Conservation (phyloP, 2,797 vertebrate genomes). For the Gouania willdenowi region DNA sequence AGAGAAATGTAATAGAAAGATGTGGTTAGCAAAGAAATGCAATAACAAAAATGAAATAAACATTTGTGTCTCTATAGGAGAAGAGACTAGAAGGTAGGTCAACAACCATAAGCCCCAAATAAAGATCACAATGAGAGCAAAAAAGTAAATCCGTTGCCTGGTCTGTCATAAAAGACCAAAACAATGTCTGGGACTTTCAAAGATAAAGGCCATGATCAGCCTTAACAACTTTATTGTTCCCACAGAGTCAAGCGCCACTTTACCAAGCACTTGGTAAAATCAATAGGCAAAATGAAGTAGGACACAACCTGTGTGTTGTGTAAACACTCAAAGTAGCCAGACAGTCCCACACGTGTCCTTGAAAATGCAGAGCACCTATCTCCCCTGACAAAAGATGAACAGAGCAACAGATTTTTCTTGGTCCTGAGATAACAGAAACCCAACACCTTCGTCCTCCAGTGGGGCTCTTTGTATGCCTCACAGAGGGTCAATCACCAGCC, state of each 20-base stretch:
- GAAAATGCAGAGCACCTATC: constrained; percentile 45
- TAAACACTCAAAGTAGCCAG: constrained; percentile 70
- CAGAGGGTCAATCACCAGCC: constrained; percentile 72
- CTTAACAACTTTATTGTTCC: constrained; percentile 29
- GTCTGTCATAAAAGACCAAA: constrained; percentile 23
- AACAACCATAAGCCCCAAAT: constrained; percentile 22
- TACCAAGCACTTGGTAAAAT: constrained; percentile 62
- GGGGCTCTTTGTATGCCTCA: constrained; percentile 74
- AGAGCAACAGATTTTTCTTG: constrained; percentile 52
- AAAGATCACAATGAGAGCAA: constrained; percentile 37
- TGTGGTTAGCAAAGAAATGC: no score
- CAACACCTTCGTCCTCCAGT: constrained; percentile 71
- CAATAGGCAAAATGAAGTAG: constrained; percentile 50
- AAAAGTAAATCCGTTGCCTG: constrained; percentile 47
- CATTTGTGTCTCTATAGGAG: constrained; percentile 9
- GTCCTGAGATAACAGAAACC: constrained; percentile 77
- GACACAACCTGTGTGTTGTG: constrained; percentile 67
- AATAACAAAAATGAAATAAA: constrained; percentile 4
- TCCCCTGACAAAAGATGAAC: constrained; percentile 71
- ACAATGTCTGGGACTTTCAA: constrained; percentile 13
- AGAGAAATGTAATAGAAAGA: no score
- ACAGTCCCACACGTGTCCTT: constrained; percentile 67
- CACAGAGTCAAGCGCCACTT: constrained; percentile 44
- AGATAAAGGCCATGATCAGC: constrained; percentile 21
- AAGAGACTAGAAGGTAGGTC: constrained; percentile 41